Conservation (phyloP, 2,888 invertebrate genomes). For the Drosophila anomalata region DNA sequence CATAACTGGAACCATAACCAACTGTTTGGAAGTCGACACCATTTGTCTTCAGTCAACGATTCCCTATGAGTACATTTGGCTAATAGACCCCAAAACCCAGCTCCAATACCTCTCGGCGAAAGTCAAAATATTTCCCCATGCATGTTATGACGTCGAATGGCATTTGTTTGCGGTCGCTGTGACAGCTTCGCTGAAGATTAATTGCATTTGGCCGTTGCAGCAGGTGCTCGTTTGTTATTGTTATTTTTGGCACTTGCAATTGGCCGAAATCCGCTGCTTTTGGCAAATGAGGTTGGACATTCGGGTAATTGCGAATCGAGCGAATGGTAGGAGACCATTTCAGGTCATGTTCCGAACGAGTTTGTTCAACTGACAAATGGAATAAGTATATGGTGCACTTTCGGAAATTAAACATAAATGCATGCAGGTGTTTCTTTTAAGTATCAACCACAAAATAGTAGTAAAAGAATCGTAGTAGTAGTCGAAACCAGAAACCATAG, state of each 20-base stretch:
- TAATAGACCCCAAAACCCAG: constrained; percentile 45
- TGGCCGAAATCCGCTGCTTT: constrained; percentile 39
- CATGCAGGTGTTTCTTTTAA: background rate
- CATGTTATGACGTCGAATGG: constrained; percentile 26
- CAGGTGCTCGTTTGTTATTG: constrained; percentile 26
- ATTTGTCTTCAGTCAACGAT: constrained; percentile 20
- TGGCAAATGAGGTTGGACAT: constrained; percentile 48
- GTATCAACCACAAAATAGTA: background rate
- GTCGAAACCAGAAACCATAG: no score
- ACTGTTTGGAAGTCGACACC: constrained; percentile 9
- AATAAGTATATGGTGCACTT: constrained; percentile 1
- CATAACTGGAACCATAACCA: background rate
- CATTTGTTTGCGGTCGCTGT: constrained; percentile 40
- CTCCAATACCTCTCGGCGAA: constrained; percentile 55
- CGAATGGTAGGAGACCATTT: background rate
- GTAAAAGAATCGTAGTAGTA: no score
- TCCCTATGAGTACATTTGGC: constrained; percentile 1
- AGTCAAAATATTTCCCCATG: constrained; percentile 16
- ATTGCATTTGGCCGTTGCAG: constrained; percentile 39
- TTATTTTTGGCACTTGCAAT: constrained; percentile 23
- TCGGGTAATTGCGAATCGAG: constrained; percentile 43
- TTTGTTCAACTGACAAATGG: background rate
- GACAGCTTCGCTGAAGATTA: constrained; percentile 44
- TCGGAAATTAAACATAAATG: background rate
- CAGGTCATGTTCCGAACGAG: background rate